Evolutionary conservation across 2,888 invertebrate species (phyloP), one percentile per base, ranked within the genome.

Genomic region (Microchrysa polita): DNA sequence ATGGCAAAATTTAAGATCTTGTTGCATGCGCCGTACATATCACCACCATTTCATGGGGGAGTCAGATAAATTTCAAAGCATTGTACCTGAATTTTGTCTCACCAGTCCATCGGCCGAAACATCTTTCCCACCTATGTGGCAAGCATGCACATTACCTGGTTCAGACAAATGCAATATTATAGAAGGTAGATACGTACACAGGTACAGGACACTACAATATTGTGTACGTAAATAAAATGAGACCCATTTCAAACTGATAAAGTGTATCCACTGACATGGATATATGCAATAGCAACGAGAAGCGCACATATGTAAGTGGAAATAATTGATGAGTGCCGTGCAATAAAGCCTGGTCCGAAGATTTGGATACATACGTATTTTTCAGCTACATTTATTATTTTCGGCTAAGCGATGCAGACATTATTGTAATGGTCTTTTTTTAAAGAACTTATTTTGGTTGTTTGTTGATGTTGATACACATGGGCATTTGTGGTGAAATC

Each of bases 291-390:
- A 5, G 16, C 52, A 52, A 5, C 5, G n/a, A 10, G 10, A 14
- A 12, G 16, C 52, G n/a, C 52, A 52, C 16, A 14, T 1, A 14
- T 16, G 52, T 5, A 52, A 52, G n/a, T 52, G 52, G 16, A 27
- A 61, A 61, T 61, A 61, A 61, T 61, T 61, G 40, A 61, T 61
- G 61, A 42, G 40, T 27, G 40, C 40, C 18, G 42, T 57, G 61
- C 61, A 61, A 40, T 27, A 61, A 61, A 61, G 40, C 42, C 42
- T 7, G 52, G n/a, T 16, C 16, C 52, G 5, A 52, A 16, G 9
- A 5, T 14, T 16, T 20, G 57, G 12, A 57, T 57, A 18, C 16
- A 7, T 57, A 7, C 60, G 4, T 27, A 34, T 40, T n/a, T 27
- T 34, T 34, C 7, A 7, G 27, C 27, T 34, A 34, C 7, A 34